Base-by-base conservation (phyloP, 2,888 invertebrate genomes). In the Saturnia japonica region DNA sequence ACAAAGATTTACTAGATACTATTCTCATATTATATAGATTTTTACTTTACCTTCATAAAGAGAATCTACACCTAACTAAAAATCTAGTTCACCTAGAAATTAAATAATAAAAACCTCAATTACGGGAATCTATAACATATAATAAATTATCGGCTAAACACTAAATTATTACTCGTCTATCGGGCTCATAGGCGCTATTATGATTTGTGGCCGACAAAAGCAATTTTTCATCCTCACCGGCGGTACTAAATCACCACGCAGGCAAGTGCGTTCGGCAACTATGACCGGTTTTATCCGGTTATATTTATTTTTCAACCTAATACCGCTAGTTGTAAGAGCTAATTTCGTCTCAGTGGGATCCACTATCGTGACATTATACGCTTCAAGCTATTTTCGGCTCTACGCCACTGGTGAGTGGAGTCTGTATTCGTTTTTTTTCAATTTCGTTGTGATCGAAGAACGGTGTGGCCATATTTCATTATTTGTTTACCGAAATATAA, bases 191-290 rank as follows among this genome's bases (percentile, higher is more conserved):
- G 83, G 85, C 84, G 85, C 78, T 72, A 71, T 72, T 75, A 82
- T 86, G 86, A 87, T 87, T 87, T 86, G 85, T 85, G 81, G 76
- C 77, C 75, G 74, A 72, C 76, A 71, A 82, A 79, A 77, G 77
- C 85, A 78, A 86, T 86, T 87, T 87, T 86, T 87, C 87, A 87
- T 84, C 80, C 74, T 75, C 75, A 78, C 82, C 82, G 74, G 75
- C 78, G 76, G 71, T 76, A 80, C 84, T 87, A 86, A 85, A 87
- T 87, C 70, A 66, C 54, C 70, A 66, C 54, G 54, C 62, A 62
- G 62, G n/a, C 62, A 57, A 25, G 25, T 57, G 25, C 25, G 25
- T 12, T 57, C 57, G 57, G 57, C 57, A 62, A 62, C 62, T 62
- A 62, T 62, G 12, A 62, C 34, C 62, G 62, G 4, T 40, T 19